Percentiles rank a stretch among this genome's conserved stretches.
Evolutionary conservation across 2,888 invertebrate species (phyloP).

Genomic region (Drosophila mimetica): DNA sequence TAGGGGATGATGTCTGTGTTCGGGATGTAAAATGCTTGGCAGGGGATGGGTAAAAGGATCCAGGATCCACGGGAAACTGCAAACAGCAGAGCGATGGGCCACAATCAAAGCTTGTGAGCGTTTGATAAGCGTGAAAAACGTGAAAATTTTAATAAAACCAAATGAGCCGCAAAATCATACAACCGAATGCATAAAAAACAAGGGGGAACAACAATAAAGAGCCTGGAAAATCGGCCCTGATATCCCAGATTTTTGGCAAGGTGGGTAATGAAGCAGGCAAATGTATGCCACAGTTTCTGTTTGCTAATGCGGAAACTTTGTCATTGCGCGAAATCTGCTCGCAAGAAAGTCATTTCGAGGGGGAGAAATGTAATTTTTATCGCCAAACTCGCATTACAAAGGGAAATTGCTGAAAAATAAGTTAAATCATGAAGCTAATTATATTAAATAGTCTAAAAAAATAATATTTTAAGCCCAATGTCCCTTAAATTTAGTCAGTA

Average conservation of each 20-base stretch:
- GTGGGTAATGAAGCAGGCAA: constrained; percentile 30
- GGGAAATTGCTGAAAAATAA: background rate
- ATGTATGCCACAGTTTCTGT: constrained; percentile 59
- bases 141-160: constrained; percentile 77
- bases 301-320: constrained; percentile 71
- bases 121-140: constrained; percentile 74
- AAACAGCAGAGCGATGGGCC: constrained; percentile 26
- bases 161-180: constrained; percentile 78
- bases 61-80: background rate
- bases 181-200: constrained; percentile 32
- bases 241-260: constrained; percentile 26
- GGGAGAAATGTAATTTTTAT: background rate
- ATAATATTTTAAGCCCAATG: too few relatives aligned
- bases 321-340: constrained; percentile 31
- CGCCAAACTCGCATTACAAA: background rate
- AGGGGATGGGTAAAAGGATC: background rate
- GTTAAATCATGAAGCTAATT: background rate
- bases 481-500: too few relatives aligned
- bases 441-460: background rate
- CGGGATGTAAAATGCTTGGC: background rate
- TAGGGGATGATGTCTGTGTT: constrained; percentile 28
- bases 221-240: constrained; percentile 17
- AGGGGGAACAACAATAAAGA: constrained; percentile 7
- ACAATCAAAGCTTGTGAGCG: constrained; percentile 65
- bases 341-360: background rate